These are phyloP conservation scores for Stictonetta naevosa DNA, from an alignment of 2,113 vertebrate genomes.

Conservation along the genomic window DNA sequence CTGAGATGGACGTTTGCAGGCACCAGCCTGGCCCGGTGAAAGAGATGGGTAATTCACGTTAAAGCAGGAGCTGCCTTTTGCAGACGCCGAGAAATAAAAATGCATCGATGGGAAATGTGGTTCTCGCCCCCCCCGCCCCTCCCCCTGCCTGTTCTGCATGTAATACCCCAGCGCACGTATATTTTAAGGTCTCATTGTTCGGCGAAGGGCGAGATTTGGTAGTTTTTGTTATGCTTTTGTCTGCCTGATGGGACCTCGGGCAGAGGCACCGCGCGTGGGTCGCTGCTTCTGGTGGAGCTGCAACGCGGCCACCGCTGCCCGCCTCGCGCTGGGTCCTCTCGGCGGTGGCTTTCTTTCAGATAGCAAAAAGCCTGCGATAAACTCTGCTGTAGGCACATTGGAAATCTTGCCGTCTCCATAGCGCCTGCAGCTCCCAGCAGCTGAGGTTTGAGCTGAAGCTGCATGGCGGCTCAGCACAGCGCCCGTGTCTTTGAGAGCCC, in stretches of 20 bases:
- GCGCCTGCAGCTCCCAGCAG: constrained; percentile 56
- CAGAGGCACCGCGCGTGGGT: background rate
- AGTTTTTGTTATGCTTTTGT: background rate
- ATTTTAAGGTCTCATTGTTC: constrained; percentile 65
- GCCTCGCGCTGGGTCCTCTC: background rate
- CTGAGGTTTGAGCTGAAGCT: constrained; percentile 34
- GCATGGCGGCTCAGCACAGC: constrained; percentile 43
- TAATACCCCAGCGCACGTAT: constrained; percentile 10
- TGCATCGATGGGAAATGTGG: constrained; percentile 36
- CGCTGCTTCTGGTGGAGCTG: background rate
- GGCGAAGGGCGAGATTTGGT: constrained; percentile 11
- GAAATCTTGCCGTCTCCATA: constrained; percentile 56
- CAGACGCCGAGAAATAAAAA: constrained; percentile 26
- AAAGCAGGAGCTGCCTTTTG: constrained; percentile 14
- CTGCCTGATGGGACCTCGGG: constrained; percentile 18
- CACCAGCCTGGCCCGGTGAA: background rate
- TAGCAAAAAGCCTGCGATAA: constrained; percentile 52
- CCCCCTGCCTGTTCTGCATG: constrained; percentile 31
- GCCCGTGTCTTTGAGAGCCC: background rate
- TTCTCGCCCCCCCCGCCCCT: constrained; percentile 7
- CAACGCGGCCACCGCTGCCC: background rate
- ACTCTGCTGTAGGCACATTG: constrained; percentile 30
- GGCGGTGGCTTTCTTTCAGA: background rate
- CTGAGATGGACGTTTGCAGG: background rate
- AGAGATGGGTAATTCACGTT: constrained; percentile 20